Evolutionary conservation across 2,888 invertebrate species (phyloP), one percentile per base, ranked within the genome.

Genomic region (Epistrophe grossulariae): DNA sequence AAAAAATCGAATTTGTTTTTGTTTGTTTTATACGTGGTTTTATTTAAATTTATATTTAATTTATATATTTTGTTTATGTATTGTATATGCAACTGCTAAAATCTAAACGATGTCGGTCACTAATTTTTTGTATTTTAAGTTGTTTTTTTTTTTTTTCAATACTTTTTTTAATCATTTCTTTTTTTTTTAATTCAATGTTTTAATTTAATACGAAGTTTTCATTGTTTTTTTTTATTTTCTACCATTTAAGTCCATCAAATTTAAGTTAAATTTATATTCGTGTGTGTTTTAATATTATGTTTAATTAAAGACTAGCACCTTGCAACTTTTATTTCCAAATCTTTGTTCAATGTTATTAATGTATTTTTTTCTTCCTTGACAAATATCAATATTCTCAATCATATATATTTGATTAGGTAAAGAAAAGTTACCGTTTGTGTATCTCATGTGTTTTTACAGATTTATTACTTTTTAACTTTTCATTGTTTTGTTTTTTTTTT

Each of bases 21-120:
- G 4, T 74, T 24, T 1, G 24, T 62, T 31, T 59, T 80, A 81
- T 81, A 85, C 78, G 77, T 85, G 68, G 38, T 76, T 77, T 62
- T 50, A 24, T 43, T 73, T 81, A 43, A 70, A 64, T 71, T 78
- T 62, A 60, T 76, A 57, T 50, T 38, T 40, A 55, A 59, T 45
- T 72, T 59, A 72, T 72, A 72, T 72, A 59, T 76, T 74, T 73
- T 72, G 35, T 82, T 82, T 82, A 59, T 74, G 72, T 87, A 72
- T 79, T 79, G 79, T 87, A 79, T 82, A 87, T 87, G 79, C 72
- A 87, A 83, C 87, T 79, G 79, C 82, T 82, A 83, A 55, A 59
- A 68, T 83, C 87, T 87, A 79, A 79, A 87, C 87, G 87, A 79
- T 76, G 76, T 87, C 79, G 76, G 57, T 79, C 76, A 72, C 71